Percentiles rank a stretch among this genome's conserved stretches.
These are phyloP conservation scores for Brachionus manjavacas DNA, from an alignment of 1,140 invertebrate genomes.

Conservation along the genomic window DNA sequence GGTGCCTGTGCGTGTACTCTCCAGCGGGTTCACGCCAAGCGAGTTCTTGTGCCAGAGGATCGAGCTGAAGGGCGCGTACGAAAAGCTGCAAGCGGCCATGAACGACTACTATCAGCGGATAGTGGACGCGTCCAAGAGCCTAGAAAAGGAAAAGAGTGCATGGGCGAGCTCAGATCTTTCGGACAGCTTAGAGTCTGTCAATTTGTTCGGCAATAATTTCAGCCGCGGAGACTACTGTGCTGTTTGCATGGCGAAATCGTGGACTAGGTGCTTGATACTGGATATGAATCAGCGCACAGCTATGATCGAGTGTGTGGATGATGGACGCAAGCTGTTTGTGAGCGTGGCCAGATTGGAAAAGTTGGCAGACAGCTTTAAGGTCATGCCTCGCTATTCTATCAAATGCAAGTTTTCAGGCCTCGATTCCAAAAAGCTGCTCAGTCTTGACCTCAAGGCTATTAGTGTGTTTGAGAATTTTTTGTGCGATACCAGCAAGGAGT, in stretches of 20 bases:
- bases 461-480: background rate
- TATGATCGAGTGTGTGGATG: constrained; percentile 17
- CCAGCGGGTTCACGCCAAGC: background rate
- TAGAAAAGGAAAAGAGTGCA: background rate
- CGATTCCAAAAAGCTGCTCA: background rate
- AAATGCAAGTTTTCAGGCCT: background rate
- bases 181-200: background rate
- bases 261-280: constrained; percentile 2
- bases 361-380: constrained; percentile 19
- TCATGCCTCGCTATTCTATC: constrained; percentile 8
- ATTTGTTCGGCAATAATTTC: background rate
- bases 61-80: background rate
- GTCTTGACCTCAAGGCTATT: background rate
- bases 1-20: background rate
- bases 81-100: background rate
- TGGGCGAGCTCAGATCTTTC: background rate
- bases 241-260: background rate
- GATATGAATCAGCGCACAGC: background rate
- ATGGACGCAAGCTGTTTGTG: background rate
- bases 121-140: background rate
- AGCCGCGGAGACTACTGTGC: background rate
- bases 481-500: background rate
- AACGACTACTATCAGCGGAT: constrained; percentile 29
- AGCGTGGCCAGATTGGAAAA: background rate
- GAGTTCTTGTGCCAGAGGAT: constrained; percentile 3